A percentile compares a stretch with the other conserved stretches of the same genome.
These are phyloP conservation scores for Lepisosteus osseus DNA, from an alignment of 2,113 vertebrate genomes.

Conservation along the genomic window DNA sequence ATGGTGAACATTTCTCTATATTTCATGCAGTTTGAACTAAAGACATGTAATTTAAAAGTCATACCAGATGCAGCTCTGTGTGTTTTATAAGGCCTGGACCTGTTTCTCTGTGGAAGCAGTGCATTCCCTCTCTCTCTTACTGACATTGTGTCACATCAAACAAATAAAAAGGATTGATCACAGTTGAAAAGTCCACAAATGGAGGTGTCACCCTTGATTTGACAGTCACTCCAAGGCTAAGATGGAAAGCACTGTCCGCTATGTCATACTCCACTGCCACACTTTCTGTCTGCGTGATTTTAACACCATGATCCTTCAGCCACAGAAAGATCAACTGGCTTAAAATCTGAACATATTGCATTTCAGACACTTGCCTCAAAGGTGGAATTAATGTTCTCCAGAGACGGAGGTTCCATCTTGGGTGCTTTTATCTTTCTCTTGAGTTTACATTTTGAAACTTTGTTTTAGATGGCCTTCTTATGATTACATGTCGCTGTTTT, in stretches of 20 bases:
- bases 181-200: slow-evolving; percentile 17
- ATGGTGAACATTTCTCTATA: too few relatives aligned
- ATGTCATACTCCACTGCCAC: not conserved
- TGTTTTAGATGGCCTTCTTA: not conserved
- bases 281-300: not conserved
- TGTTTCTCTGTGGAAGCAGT: not conserved
- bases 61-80: not conserved
- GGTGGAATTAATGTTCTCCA: not conserved
- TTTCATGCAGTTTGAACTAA: too few relatives aligned
- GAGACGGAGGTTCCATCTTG: not conserved
- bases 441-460: not conserved
- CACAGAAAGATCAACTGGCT: not conserved
- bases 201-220: slow-evolving; percentile 21
- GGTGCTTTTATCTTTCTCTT: not conserved
- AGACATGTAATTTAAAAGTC: too few relatives aligned
- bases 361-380: too few relatives aligned
- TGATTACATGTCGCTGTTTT: not conserved
- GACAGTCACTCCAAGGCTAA: slow-evolving; percentile 10
- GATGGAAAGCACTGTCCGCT: slow-evolving; percentile 5
- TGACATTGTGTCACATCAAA: slow-evolving; percentile 20
- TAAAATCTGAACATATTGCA: not conserved
- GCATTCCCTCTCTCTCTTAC: not conserved
- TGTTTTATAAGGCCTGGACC: not conserved
- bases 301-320: not conserved
- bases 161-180: slow-evolving; percentile 18